Evolutionary conservation across 2,888 invertebrate species (phyloP), one percentile per base, ranked within the genome.

Genomic region (Apantesis nais): DNA sequence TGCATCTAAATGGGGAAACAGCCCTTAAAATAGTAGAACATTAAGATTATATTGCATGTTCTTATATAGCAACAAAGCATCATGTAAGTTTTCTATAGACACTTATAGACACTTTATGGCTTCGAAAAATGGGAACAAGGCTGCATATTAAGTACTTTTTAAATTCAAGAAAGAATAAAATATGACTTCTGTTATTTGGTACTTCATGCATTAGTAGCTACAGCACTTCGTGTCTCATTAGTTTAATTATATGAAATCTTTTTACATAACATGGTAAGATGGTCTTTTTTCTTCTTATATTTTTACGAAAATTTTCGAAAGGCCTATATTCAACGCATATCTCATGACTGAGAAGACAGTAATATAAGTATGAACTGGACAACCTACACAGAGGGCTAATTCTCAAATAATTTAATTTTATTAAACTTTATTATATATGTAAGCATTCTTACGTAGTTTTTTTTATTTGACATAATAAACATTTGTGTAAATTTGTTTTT

Each of bases 91-190:
- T 12, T 25, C 12, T 25, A 55, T 25, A 55, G 25, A 55, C 25
- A 55, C 11, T 55, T 25, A 55, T 25, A 55, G 25, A 55, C 25
- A 55, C 11, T 55, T n/a, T 25, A 2, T 12, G 25, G 25, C 55
- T 55, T 55, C 5, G 25, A 55, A 12, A 55, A 55, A 14, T 12
- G n/a, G n/a, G 25, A 55, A 25, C 25, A 55, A 3, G 52, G 25
- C 12, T 52, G 52, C 12, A 52, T 52, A 25, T 55, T 52, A 52
- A n/a, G 48, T 52, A 52, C n/a, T 52, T n/a, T 22, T n/a, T 22
- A 52, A n/a, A 52, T 52, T n/a, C n/a, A 52, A n/a, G 48, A n/a
- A n/a, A n/a, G n/a, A 52, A 52, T 52, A n/a, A 52, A 52, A 52
- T 52, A 52, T 52, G 48, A 52, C 48, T n/a, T 52, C n/a, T 52